phyloP scores from a whole-genome alignment of 2,888 invertebrate species.

The Nasonovia ribisnigri region DNA sequence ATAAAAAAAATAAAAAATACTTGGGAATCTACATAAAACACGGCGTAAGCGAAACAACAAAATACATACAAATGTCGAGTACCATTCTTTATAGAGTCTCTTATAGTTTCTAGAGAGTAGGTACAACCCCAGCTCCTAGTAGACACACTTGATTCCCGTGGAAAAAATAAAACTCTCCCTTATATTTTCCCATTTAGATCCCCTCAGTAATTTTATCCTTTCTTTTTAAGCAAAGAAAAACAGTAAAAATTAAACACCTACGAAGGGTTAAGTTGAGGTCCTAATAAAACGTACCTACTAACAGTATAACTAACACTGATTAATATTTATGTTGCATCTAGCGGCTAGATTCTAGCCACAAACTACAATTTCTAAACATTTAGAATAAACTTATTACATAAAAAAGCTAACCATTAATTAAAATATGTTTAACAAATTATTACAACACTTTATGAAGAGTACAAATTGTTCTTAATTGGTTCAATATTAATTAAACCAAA shows the following conservation, averaged over 20 bases:
- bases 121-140: slow-evolving; percentile 32
- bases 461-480: not conserved
- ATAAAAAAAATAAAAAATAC: slow-evolving; percentile 28
- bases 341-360: not conserved
- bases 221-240: not conserved
- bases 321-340: not conserved
- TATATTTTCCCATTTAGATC: not conserved
- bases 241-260: not conserved
- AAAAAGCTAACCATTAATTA: not conserved
- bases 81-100: slow-evolving; percentile 18
- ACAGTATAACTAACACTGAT: not conserved
- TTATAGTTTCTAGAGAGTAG: slow-evolving; percentile 19
- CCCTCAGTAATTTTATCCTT: slow-evolving; percentile 8
- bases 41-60: slow-evolving; percentile 7
- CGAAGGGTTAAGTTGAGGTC: not conserved
- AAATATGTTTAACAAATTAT: not conserved
- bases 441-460: not conserved
- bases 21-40: slow-evolving; percentile 21
- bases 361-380: not conserved
- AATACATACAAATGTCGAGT: slow-evolving; percentile 47
- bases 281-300: not conserved
- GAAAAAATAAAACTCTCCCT: slow-evolving; percentile 33
- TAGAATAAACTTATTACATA: not conserved
- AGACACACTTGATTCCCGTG: slow-evolving; percentile 33
- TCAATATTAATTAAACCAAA: not conserved